Conservation (phyloP, 2,113 vertebrate species). For the Hipposideros armiger region DNA sequence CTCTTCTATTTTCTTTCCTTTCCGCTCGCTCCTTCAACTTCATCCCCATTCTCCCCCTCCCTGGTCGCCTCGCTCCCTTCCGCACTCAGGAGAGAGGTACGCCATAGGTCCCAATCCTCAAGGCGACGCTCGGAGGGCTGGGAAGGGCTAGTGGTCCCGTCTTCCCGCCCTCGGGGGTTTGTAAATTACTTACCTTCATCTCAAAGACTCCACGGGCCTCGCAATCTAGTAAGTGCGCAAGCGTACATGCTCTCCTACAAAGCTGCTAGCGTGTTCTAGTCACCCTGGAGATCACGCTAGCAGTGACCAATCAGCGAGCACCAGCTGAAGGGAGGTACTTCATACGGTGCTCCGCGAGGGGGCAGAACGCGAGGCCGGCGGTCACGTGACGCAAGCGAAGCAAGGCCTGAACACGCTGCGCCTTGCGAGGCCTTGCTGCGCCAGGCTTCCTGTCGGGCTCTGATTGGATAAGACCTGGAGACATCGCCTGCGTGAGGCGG, state of each 20-base stretch:
- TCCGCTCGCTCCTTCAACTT: background rate
- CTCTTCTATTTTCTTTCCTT: background rate
- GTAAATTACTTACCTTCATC: slow-evolving; percentile 82
- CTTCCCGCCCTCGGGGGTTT: background rate
- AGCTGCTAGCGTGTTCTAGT: slow-evolving; percentile 71
- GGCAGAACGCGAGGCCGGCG: accelerated
- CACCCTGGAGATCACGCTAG: slow-evolving; percentile 73
- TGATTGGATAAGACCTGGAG: background rate
- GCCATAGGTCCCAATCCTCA: background rate
- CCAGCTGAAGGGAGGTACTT: background rate
- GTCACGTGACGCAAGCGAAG: background rate
- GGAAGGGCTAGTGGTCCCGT: background rate
- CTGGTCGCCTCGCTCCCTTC: background rate
- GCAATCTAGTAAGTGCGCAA: slow-evolving; percentile 68
- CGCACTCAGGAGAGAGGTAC: background rate
- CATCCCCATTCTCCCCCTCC: too few relatives aligned
- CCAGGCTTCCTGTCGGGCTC: background rate
- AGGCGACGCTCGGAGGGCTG: background rate
- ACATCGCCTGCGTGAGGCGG: background rate
- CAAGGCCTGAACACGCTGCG: background rate
- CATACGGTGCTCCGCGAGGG: accelerated
- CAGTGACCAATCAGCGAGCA: slow-evolving; percentile 57
- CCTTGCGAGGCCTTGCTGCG: accelerated
- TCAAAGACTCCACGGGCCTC: background rate
- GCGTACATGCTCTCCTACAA: background rate